Percentiles rank a stretch among this genome's conserved stretches.
Conservation (phyloP, 2,888 invertebrate genomes). For the Danaus chrysippus region DNA sequence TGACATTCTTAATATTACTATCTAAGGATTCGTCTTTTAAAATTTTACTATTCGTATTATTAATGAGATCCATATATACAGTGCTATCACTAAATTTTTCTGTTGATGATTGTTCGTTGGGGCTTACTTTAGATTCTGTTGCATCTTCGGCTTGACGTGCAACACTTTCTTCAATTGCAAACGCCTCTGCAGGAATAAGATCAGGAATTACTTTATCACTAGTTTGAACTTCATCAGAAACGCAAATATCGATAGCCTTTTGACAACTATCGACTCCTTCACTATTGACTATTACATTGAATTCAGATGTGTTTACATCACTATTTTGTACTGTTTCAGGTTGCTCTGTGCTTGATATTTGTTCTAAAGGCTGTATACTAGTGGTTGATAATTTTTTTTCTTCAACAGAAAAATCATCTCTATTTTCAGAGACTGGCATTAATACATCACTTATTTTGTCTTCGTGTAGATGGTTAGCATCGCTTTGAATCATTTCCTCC, state of each 20-base stretch:
- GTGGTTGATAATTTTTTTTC: conserved; percentile 14
- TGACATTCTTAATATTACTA: conserved; percentile 40
- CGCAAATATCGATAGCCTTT: conserved; percentile 12
- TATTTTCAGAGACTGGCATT: conserved; percentile 14
- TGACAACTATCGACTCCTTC: conserved; percentile 16
- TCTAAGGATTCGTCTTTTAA: conserved; percentile 42
- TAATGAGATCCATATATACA: conserved; percentile 65
- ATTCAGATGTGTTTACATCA: conserved; percentile 30
- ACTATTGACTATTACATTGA: conserved; percentile 17
- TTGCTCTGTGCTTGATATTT: conserved; percentile 35
- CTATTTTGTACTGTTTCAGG: conserved; percentile 67
- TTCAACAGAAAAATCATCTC: conserved; percentile 18
- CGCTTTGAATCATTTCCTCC: not conserved
- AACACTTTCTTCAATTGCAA: conserved; percentile 11
- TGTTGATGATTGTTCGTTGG: conserved; percentile 25
- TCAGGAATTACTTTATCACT: conserved; percentile 22
- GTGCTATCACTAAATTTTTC: conserved; percentile 42
- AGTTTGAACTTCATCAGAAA: conserved; percentile 64
- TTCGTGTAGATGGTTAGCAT: not conserved
- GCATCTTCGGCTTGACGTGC: conserved; percentile 22
- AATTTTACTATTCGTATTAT: conserved; percentile 50
- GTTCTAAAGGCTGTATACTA: conserved; percentile 14
- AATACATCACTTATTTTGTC: not conserved
- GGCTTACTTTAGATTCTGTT: conserved; percentile 21
- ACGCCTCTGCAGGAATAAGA: conserved; percentile 15